phyloP scores from a whole-genome alignment of 2,888 invertebrate genomes.

The Periphyllus acericola region DNA sequence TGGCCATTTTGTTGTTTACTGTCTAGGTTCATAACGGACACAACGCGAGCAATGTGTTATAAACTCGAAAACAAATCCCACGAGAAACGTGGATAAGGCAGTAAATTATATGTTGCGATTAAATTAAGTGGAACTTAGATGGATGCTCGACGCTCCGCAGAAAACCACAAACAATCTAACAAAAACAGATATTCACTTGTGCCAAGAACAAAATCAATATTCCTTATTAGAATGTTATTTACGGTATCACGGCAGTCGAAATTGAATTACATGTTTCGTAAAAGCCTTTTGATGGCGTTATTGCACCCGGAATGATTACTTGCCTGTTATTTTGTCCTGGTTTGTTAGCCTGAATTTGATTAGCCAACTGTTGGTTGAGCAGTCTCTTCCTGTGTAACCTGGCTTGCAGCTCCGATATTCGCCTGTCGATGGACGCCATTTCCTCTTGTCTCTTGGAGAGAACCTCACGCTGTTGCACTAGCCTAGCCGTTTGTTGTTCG shows the following conservation, averaged over 20 bases:
- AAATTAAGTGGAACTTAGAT: not conserved
- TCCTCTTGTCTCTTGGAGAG: conserved; percentile 90
- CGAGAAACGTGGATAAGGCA: not conserved
- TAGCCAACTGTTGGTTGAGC: conserved; percentile 80
- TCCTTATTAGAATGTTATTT: conserved; percentile 11
- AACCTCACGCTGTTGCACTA: conserved; percentile 89
- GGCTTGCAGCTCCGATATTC: conserved; percentile 93
- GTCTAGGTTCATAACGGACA: not conserved
- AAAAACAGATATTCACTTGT: not conserved
- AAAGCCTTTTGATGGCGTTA: not conserved
- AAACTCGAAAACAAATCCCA: not conserved
- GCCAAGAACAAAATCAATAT: not conserved
- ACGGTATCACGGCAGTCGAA: not conserved
- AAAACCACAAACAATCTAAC: conserved; percentile 1
- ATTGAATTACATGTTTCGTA: not conserved
- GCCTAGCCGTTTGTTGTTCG: conserved; percentile 90
- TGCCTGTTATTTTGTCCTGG: conserved; percentile 54
- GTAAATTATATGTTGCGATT: not conserved
- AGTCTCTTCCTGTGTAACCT: conserved; percentile 88
- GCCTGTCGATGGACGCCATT: conserved; percentile 89
- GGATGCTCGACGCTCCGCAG: no score
- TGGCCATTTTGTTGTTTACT: not conserved
- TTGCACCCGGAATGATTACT: not conserved
- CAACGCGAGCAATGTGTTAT: not conserved
- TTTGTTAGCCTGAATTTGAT: conserved; percentile 69